Evolutionary conservation across 2,113 vertebrate genomes (phyloP).

Genomic region (Myodes glareolus): DNA sequence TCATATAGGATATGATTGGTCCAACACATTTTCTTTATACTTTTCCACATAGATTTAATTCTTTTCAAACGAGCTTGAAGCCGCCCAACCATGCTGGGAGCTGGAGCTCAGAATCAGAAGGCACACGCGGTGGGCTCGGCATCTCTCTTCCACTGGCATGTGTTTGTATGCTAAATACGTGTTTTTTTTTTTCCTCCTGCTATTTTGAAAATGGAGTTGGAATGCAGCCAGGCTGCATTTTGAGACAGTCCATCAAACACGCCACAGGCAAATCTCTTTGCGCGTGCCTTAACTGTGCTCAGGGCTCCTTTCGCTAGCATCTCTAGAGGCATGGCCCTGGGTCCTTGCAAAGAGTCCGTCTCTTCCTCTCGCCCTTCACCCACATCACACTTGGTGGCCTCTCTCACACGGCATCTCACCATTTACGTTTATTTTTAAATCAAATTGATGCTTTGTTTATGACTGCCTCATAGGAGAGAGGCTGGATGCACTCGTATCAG

Average conservation of each 20-base stretch:
- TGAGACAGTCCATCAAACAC: background rate
- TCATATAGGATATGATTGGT: accelerated
- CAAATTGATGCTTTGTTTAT: background rate
- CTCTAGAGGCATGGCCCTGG: background rate
- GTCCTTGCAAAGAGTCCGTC: background rate
- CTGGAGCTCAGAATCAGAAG: background rate
- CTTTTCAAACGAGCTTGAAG: background rate
- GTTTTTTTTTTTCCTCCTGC: background rate
- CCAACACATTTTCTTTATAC: background rate
- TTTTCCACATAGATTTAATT: background rate
- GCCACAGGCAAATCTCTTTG: background rate
- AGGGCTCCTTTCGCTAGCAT: background rate
- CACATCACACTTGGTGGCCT: accelerated
- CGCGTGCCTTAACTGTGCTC: background rate
- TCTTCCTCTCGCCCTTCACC: background rate
- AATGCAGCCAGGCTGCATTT: background rate
- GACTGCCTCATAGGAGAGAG: background rate
- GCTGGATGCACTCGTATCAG: background rate
- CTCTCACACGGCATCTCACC: background rate
- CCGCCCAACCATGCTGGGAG: background rate
- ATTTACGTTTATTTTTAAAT: constrained; percentile 7
- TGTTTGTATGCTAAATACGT: background rate
- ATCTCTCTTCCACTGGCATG: background rate
- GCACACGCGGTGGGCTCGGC: background rate
- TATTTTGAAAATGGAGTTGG: constrained; percentile 54